A percentile compares a stretch with the other conserved stretches of the same genome.
phyloP scores from a whole-genome alignment of 1,140 invertebrate species.

The Atopsyche davidsoni region DNA sequence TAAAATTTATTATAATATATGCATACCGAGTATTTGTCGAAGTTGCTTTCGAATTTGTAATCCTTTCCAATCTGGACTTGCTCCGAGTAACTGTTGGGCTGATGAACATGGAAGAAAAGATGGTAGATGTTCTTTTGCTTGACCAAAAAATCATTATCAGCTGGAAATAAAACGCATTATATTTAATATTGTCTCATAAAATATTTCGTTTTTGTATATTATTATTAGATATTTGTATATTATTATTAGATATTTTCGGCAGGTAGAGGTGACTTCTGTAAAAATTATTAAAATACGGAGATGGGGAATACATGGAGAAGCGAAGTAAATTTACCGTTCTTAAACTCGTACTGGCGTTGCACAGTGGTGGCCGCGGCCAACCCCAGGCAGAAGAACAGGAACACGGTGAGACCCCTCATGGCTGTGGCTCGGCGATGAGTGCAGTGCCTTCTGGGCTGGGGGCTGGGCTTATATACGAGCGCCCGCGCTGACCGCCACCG shows the following conservation, averaged over 20 bases:
- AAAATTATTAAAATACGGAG: too few species aligned
- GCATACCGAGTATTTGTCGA: slow-evolving; percentile 38
- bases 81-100: slow-evolving; percentile 40
- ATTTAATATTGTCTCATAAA: too few species aligned
- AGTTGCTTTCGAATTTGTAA: slow-evolving; percentile 38
- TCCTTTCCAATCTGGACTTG: slow-evolving; percentile 38
- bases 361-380: slow-evolving; percentile 22
- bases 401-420: slow-evolving; percentile 26
- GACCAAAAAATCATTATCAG: slow-evolving; percentile 44
- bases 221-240: background rate
- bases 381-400: slow-evolving; percentile 25
- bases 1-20: slow-evolving; percentile 1
- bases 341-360: slow-evolving; percentile 8
- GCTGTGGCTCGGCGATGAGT: slow-evolving; percentile 11
- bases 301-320: too few species aligned
- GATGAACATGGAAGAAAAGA: slow-evolving; percentile 49
- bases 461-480: slow-evolving; percentile 5
- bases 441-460: slow-evolving; percentile 1
- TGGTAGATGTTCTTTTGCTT: slow-evolving; percentile 51
- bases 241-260: too few species aligned
- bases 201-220: background rate
- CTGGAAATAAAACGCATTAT: slow-evolving; percentile 28
- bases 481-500: too few species aligned
- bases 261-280: too few species aligned
- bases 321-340: slow-evolving; percentile 21